Evolutionary conservation across 2,797 vertebrate genomes (phyloP).

Genomic region (Diplodus puntazzo): DNA sequence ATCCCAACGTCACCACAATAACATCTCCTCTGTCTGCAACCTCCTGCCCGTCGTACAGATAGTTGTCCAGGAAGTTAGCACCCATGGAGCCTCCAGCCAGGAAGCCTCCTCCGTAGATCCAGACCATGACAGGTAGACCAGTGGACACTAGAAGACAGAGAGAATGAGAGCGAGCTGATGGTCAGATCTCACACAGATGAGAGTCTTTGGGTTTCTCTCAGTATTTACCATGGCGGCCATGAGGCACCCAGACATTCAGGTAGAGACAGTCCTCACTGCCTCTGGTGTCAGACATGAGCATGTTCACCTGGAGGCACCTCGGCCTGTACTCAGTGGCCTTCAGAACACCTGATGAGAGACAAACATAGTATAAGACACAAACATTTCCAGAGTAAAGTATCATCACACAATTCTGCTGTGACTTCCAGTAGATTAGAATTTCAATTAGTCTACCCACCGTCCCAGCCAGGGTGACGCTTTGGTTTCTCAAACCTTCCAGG

Average conservation of each 20-base stretch:
- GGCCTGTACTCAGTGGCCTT: conserved; percentile 79
- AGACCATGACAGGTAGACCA: conserved; percentile 93
- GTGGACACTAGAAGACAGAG: conserved; percentile 86
- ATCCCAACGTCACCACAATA: conserved; percentile 94
- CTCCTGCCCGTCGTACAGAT: conserved; percentile 92
- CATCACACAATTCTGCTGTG: neutral
- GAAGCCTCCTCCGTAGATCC: conserved; percentile 92
- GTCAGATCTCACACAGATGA: neutral
- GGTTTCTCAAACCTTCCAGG: conserved; percentile 90
- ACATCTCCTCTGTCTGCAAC: conserved; percentile 91
- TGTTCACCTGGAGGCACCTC: conserved; percentile 88
- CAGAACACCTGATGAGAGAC: conserved; percentile 84
- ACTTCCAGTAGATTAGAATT: neutral
- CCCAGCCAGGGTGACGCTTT: conserved; percentile 91
- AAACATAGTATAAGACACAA: neutral
- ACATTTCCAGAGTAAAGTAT: neutral
- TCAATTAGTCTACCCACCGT: conserved; percentile 80
- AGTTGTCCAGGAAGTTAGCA: conserved; percentile 89
- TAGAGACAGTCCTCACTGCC: conserved; percentile 94
- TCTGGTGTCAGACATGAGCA: conserved; percentile 77
- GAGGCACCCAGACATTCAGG: conserved; percentile 96
- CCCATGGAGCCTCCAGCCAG: conserved; percentile 87
- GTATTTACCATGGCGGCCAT: conserved; percentile 76
- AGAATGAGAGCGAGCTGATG: neutral
- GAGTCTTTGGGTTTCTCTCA: neutral